phyloP scores from a whole-genome alignment of 2,113 vertebrate genomes.

The Cariama cristata region DNA sequence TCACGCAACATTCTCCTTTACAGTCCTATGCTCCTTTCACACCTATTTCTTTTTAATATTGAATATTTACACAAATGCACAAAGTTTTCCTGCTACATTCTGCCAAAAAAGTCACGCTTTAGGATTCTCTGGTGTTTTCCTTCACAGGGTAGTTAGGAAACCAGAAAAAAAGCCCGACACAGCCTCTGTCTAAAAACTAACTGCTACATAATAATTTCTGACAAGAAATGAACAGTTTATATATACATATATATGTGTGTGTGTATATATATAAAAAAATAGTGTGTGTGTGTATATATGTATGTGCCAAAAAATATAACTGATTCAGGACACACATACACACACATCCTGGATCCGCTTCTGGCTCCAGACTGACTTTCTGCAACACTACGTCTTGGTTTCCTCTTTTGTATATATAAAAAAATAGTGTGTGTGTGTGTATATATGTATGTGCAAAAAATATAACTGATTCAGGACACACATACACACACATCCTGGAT shows the following conservation, averaged over 20 bases:
- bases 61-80: neutral
- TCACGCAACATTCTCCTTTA: neutral
- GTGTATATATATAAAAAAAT: neutral
- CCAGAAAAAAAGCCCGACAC: neutral
- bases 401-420: neutral
- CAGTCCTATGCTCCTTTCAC: neutral
- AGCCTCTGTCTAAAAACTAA: neutral
- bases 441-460: neutral
- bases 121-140: neutral
- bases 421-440: rapidly evolving
- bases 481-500: neutral
- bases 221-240: neutral
- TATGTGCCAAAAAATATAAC: neutral
- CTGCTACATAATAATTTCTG: neutral
- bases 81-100: neutral
- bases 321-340: neutral
- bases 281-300: rapidly evolving
- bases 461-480: neutral
- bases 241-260: too few relatives aligned
- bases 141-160: neutral
- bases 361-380: neutral
- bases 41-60: neutral
- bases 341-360: neutral
- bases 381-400: neutral
- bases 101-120: neutral